Evolutionary conservation across 1,140 invertebrate species (phyloP), one percentile per base, ranked within the genome.

Genomic region (Acromyrmex charruanus): DNA sequence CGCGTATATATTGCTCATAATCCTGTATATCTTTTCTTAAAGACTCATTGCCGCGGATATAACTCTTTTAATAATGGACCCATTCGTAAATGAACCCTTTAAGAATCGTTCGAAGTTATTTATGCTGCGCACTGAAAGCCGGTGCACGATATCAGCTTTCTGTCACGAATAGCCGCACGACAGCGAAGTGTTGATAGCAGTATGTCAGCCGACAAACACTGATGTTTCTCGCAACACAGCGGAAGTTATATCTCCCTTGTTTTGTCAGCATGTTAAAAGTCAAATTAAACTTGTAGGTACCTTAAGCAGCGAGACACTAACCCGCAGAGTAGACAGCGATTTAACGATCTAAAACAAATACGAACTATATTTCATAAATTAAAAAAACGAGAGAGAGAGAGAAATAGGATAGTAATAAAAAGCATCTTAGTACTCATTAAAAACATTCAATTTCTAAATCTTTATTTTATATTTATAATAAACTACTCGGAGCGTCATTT

Each of bases 161-260:
- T 89, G 91, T 94, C 92, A 94, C 93, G 93, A 93, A 94, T 88
- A 86, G 86, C 71, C 75, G 74, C 88, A 87, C 71, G 77, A 77
- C 61, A 44, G 18, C 68, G 18, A 21, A 88, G 87, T 90, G 91
- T 92, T 89, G 91, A 92, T 91, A 91, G 89, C 91, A 86, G 86
- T 90, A 91, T 87, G 89, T 86, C 90, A 89, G 88, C 51, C 21
- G 51, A 25, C 12, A 58, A 81, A 71, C 28, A 58, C 39, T 51
- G 39, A 44, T 31, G 61, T 66, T 66, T 66, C 39, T 66, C 61
- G 44, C 59, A 63, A 65, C 75, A 44, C 2, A 75, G 72, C 72
- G 28, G 44, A 79, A 51, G 39, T 65, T 79, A 14, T 66, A 66
- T 12, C 39, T 66, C 49, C 44, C 39, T 66, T 66, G 61, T 49